A percentile compares a stretch with the other conserved stretches of the same genome.
Conservation (phyloP, 1,140 invertebrate genomes). For the Drosophila tristis region DNA sequence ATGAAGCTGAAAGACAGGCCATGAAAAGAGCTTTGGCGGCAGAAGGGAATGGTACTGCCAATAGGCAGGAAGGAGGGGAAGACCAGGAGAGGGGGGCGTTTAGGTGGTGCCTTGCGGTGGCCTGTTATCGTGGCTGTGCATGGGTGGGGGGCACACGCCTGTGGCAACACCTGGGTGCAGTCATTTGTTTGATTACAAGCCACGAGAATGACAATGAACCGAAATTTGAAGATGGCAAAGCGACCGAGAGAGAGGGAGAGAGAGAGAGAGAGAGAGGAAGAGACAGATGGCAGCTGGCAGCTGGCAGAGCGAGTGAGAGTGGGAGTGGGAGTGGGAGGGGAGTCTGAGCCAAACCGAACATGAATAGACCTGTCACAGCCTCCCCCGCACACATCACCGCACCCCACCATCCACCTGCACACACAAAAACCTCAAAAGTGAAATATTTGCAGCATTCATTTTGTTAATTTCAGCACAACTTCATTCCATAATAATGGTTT, state of each 20-base stretch:
- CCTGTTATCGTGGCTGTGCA: not conserved
- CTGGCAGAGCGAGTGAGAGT: too few relatives aligned
- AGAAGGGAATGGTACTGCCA: not conserved
- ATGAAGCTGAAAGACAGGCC: constrained; percentile 36
- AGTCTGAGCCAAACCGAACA: too few relatives aligned
- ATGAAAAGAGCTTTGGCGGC: constrained; percentile 39
- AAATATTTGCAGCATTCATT: constrained; percentile 37
- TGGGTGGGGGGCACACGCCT: constrained; percentile 10
- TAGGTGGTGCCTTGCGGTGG: not conserved
- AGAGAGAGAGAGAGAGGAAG: not conserved
- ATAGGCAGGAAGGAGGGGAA: not conserved
- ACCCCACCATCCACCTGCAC: too few relatives aligned
- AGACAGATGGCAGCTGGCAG: not conserved
- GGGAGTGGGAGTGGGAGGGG: too few relatives aligned
- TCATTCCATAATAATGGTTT: constrained; percentile 14
- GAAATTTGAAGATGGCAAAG: constrained; percentile 38
- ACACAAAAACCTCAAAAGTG: not conserved
- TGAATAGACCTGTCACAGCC: constrained; percentile 23
- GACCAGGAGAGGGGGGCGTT: too few relatives aligned
- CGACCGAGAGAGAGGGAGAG: constrained; percentile 11
- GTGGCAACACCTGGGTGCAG: constrained; percentile 64
- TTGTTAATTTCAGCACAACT: constrained; percentile 46
- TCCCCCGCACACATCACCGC: not conserved
- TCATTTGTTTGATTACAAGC: constrained; percentile 80
- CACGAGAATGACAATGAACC: constrained; percentile 55